Conservation (phyloP, 2,888 invertebrate genomes). For the Vannuccia rotundouncinata region DNA sequence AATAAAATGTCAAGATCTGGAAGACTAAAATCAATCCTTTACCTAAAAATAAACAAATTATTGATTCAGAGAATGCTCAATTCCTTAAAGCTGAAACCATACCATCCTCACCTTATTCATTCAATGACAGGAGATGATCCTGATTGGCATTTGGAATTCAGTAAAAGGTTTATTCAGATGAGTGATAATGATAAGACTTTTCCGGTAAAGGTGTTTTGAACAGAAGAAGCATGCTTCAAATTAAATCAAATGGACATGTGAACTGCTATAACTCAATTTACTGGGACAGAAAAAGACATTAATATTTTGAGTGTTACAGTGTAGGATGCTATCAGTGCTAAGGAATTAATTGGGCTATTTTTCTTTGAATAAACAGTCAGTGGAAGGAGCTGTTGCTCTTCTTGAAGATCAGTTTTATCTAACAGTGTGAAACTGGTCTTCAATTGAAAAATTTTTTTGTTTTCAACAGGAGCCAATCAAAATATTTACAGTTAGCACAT, state of each 20-base stretch:
- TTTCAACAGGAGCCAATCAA: slow-evolving; percentile 1
- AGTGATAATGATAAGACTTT: slow-evolving; percentile 14
- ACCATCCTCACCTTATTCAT: slow-evolving; percentile 20
- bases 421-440: background rate
- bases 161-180: background rate
- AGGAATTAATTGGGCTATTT: background rate
- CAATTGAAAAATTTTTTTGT: background rate
- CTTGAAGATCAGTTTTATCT: slow-evolving; percentile 2
- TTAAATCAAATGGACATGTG: background rate
- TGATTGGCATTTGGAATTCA: background rate
- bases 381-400: background rate
- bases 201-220: background rate
- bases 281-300: background rate
- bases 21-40: background rate
- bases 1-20: slow-evolving; percentile 11
- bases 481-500: no score
- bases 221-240: slow-evolving; percentile 12
- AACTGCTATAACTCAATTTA: background rate
- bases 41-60: slow-evolving; percentile 5
- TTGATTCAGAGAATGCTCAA: slow-evolving; percentile 7
- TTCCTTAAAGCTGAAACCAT: background rate
- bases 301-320: background rate
- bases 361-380: slow-evolving; percentile 13
- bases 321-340: background rate
- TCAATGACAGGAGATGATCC: slow-evolving; percentile 15